phyloP scores from a whole-genome alignment of 1,140 invertebrate species.

The Zeugodacus cucurbitae region DNA sequence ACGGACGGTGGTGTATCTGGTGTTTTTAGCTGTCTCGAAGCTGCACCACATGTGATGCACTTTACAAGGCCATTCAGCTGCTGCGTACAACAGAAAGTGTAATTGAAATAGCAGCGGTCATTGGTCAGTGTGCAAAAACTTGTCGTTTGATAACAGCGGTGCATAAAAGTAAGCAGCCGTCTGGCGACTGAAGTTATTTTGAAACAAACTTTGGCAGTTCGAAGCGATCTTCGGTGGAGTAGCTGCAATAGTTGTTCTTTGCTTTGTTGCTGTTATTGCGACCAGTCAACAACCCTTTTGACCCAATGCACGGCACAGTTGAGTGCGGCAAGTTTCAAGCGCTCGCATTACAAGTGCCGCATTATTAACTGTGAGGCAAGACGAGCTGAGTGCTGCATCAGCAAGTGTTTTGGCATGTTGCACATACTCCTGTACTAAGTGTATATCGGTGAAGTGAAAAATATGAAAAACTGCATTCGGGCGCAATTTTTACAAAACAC shows the following conservation, averaged over 20 bases:
- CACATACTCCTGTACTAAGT: not conserved
- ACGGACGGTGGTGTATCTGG: not conserved
- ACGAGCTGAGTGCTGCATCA: not conserved
- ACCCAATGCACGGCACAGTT: not conserved
- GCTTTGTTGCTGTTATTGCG: not conserved
- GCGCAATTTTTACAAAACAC: constrained; percentile 36
- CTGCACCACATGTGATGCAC: not conserved
- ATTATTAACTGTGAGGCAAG: constrained; percentile 6
- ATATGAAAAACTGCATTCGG: constrained; percentile 36
- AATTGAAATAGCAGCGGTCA: not conserved
- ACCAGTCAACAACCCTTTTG: constrained; percentile 31
- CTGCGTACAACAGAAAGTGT: not conserved
- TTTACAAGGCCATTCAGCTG: constrained; percentile 23
- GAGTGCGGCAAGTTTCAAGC: not conserved
- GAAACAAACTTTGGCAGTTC: not conserved
- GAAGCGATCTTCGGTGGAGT: not conserved
- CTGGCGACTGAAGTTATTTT: not conserved
- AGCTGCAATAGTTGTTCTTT: not conserved
- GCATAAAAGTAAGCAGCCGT: not conserved
- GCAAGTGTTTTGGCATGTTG: constrained; percentile 28
- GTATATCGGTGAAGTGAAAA: not conserved
- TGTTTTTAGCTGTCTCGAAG: not conserved
- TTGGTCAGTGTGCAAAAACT: not conserved
- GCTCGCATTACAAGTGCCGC: not conserved
- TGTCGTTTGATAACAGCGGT: not conserved